Percentiles rank a stretch among this genome's conserved stretches.
phyloP scores from a whole-genome alignment of 2,888 invertebrate genomes.

The Autographa gamma region DNA sequence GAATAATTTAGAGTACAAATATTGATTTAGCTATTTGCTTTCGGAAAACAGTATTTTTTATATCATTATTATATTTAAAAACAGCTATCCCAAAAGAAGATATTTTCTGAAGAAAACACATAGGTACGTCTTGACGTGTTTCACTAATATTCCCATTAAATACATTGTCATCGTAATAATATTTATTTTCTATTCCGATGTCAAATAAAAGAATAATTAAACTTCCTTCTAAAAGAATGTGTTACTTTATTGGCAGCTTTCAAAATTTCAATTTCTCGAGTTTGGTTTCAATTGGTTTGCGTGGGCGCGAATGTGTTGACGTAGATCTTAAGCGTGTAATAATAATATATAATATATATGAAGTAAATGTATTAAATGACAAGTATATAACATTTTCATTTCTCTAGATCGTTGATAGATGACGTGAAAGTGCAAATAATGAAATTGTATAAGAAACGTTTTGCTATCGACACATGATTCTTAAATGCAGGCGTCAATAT shows the following conservation, averaged over 20 bases:
- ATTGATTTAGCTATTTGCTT: too few relatives aligned
- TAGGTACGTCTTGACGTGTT: background rate
- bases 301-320: background rate
- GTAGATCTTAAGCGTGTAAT: background rate
- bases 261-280: conserved; percentile 8
- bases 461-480: too few relatives aligned
- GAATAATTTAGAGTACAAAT: too few relatives aligned
- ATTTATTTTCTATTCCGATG: background rate
- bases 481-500: too few relatives aligned
- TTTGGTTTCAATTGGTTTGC: background rate
- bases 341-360: background rate
- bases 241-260: conserved; percentile 7
- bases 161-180: background rate
- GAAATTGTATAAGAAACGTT: too few relatives aligned
- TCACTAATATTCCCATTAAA: background rate
- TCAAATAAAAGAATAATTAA: background rate
- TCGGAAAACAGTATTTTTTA: too few relatives aligned
- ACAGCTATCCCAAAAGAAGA: too few relatives aligned
- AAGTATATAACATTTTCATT: background rate
- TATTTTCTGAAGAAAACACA: too few relatives aligned
- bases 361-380: background rate
- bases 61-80: too few relatives aligned
- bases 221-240: background rate
- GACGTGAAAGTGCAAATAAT: background rate
- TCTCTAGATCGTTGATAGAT: background rate